Evolutionary conservation across 2,888 invertebrate genomes (phyloP), one percentile per base, ranked within the genome.

Genomic region (Agrotis segetum): DNA sequence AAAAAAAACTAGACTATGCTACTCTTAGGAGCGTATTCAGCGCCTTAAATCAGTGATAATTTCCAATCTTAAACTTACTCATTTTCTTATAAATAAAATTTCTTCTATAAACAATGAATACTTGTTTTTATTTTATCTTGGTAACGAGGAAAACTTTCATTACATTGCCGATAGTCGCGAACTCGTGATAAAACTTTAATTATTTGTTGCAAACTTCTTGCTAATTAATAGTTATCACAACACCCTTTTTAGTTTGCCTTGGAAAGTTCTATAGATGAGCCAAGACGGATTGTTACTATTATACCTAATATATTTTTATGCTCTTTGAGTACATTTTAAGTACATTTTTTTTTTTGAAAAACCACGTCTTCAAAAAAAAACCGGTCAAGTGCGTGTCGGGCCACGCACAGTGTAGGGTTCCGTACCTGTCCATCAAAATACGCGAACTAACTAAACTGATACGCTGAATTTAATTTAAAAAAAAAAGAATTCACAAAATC

Each of bases 161-260:
- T 44, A 52, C 6, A 56, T 44, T 52, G 56, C 6, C 76, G 70
- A 75, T 64, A 76, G 47, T 13, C 52, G 21, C 50, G 29, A 75
- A 76, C 34, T 14, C 52, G 29, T 50, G 29, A 70, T 80, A 69
- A 64, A 67, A 55, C 0, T 34, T 70, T 70, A 21, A 67, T 70
- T 63, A 64, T 80, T 66, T 60, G 62, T 80, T 70, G 60, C 47
- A 56, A 80, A 78, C 76, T 75, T 50, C 60, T 55, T 21, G 66
- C 70, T 76, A 76, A 80, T 80, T 70, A 79, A 61, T 70, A 67
- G 70, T 80, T 70, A 76, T 56, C 11, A 40, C n/a, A 62, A 53
- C 47, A 60, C 19, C n/a, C 16, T 59, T 52, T 65, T 53, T 56
- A 63, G 16, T 60, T 67, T 50, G 9, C 21, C 24, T 56, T 46